Percentiles rank a stretch among this genome's conserved stretches.
These are phyloP conservation scores for Epinephelus lanceolatus DNA, from an alignment of 2,113 vertebrate species.

Conservation along the genomic window DNA sequence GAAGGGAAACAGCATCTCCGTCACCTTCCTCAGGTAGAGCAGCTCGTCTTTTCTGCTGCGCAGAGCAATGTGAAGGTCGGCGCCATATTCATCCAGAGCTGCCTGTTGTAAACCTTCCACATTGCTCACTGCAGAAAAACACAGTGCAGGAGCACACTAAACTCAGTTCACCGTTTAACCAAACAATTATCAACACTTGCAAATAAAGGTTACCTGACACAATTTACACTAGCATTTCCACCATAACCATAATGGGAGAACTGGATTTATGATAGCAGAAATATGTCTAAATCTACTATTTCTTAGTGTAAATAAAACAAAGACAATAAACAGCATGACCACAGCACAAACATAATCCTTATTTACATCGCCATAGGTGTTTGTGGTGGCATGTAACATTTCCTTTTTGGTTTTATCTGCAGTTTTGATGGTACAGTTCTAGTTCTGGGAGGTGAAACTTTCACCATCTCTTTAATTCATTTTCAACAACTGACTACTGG, in stretches of 20 bases:
- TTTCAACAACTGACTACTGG: background rate
- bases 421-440: background rate
- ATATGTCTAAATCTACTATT: too few species aligned
- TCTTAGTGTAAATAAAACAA: background rate
- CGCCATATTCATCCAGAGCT: conserved; percentile 93
- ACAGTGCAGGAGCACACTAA: background rate
- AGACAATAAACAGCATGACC: background rate
- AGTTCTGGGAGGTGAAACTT: background rate
- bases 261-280: too few species aligned
- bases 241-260: too few species aligned
- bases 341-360: background rate
- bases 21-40: conserved; percentile 93
- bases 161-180: too few species aligned
- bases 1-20: conserved; percentile 92
- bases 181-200: too few species aligned
- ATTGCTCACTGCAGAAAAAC: conserved; percentile 83
- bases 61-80: conserved; percentile 92
- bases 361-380: background rate
- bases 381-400: too few species aligned
- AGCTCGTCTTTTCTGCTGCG: conserved; percentile 93
- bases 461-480: background rate
- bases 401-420: too few species aligned
- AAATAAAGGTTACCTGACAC: too few species aligned
- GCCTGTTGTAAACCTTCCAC: conserved; percentile 89
- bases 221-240: too few species aligned